A percentile compares a stretch with the other conserved stretches of the same genome.
Conservation (phyloP, 2,113 vertebrate species). For the Brachypteracias leptosomus region DNA sequence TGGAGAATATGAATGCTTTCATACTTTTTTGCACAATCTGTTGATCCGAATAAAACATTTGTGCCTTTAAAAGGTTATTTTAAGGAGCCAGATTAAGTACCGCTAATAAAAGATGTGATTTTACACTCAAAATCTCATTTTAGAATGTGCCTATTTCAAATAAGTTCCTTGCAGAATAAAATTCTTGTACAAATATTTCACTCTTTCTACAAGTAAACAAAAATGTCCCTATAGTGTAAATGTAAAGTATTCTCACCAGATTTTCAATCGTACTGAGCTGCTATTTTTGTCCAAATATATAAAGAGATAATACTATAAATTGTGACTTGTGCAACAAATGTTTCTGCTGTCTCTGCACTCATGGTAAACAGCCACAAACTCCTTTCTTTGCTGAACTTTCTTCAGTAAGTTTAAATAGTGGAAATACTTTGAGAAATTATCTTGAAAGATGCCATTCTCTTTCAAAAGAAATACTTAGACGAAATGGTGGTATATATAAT, state of each 20-base stretch:
- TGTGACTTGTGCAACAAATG: neutral
- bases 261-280: neutral
- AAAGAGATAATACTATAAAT: neutral
- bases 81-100: neutral
- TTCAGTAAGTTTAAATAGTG: neutral
- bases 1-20: neutral
- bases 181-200: neutral
- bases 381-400: neutral
- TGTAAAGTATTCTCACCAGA: neutral
- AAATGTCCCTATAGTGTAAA: neutral
- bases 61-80: neutral
- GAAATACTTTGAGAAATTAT: neutral
- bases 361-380: neutral
- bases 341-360: neutral
- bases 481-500: neutral
- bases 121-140: neutral
- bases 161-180: neutral
- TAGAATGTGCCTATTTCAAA: neutral
- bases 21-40: neutral
- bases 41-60: neutral
- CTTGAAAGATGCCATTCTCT: neutral
- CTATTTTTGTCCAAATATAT: neutral
- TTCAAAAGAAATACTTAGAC: neutral
- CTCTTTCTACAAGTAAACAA: neutral
- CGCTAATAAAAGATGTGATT: neutral